Evolutionary conservation across 2,113 vertebrate species (phyloP), one percentile per base, ranked within the genome.

Genomic region (Aramus guarauna): DNA sequence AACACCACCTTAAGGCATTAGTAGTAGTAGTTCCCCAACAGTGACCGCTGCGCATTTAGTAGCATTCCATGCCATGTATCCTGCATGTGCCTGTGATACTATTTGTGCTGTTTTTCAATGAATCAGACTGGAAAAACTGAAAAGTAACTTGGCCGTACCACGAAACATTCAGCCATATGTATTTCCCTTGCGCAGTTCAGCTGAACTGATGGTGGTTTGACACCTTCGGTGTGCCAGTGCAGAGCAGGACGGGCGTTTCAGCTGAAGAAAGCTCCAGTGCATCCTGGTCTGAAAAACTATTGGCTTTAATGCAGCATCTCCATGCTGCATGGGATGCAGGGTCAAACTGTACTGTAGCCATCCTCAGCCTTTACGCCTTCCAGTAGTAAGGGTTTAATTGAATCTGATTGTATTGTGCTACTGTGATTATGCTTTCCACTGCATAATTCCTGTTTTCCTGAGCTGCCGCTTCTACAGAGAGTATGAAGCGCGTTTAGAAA

Each of bases 401-500:
- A 56, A 20, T 71, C 21, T 41, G 73, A 4, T 29, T 68, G n/a
- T 19, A 59, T 48, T 32, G 9, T 58, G 45, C 15, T 82, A 2
- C n/a, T 43, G 15, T 55, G 63, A 17, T 58, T 36, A 6, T 83
- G 32, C 21, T 87, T 29, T 94, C 37, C 77, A 24, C 93, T 91
- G 48, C 41, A 41, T 86, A 67, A 93, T 74, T 84, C 16, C 85
- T 66, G 19, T 98, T 98, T 98, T 99, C 99, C 99, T 99, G 97
- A 99, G 98, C 75, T 90, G 43, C 22, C 34, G 2, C 93, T 66
- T 23, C 15, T 96, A 55, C 98, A 99, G 99, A 98, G 99, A 99
- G 85, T 99, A 99, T 3, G 99, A 99, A 90, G 98, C 98, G 0
- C 99, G 99, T 34, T 86, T 99, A 69, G 97, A 98, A 95, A 98